Conservation (phyloP, 92 coral and sea anemone genomes). For the Umimayanthus chanpuru region DNA sequence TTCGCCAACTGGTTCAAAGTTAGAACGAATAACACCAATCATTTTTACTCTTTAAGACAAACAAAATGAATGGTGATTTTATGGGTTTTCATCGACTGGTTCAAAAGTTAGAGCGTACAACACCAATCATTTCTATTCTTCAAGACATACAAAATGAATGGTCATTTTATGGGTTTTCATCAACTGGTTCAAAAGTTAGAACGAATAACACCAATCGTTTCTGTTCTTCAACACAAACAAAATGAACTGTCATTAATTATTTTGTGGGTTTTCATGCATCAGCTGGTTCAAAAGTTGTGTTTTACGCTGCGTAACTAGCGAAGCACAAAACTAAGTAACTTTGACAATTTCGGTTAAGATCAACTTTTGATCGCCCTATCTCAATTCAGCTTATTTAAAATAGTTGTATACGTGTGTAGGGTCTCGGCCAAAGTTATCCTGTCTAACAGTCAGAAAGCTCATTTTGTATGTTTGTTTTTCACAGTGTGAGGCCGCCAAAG, state of each 20-base stretch:
- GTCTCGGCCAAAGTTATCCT: no score
- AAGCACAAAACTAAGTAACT: no score
- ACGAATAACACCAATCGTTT: not conserved
- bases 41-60: not conserved
- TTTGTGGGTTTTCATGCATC: not conserved
- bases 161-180: not conserved
- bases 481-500: slow-evolving; percentile 96
- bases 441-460: not conserved
- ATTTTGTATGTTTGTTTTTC: not conserved
- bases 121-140: not conserved
- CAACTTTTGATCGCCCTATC: no score
- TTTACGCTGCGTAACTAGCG: no score
- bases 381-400: no score
- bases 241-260: not conserved
- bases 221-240: not conserved
- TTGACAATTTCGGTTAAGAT: no score
- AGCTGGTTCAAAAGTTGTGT: not conserved
- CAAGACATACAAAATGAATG: not conserved
- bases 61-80: not conserved
- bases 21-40: not conserved
- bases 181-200: no score
- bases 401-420: no score
- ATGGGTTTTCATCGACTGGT: not conserved
- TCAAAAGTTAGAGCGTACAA: not conserved
- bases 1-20: not conserved